Evolutionary conservation across 2,797 vertebrate species (phyloP).

Genomic region (Phalanger gymnotis): DNA sequence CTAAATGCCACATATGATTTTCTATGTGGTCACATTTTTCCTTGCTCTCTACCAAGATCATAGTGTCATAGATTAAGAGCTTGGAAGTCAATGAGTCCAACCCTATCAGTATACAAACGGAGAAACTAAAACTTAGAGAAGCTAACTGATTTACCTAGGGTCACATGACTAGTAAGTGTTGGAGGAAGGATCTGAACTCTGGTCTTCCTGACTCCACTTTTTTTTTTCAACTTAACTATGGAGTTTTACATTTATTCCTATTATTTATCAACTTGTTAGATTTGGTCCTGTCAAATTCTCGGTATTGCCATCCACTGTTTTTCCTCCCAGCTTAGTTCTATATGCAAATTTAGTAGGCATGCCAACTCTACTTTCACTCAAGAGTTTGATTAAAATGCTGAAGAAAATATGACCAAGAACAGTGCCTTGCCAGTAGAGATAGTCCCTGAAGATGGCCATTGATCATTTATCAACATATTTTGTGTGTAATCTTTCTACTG

Average conservation of each 20-base stretch:
- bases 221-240: background rate
- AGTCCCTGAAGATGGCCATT: background rate
- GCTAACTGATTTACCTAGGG: background rate
- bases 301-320: background rate
- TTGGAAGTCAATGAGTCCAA: background rate
- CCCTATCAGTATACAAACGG: background rate
- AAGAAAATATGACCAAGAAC: background rate
- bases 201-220: rapidly evolving
- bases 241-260: background rate
- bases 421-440: background rate
- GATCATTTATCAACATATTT: background rate
- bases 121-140: background rate
- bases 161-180: background rate
- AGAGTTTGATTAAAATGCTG: background rate
- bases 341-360: background rate
- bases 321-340: background rate
- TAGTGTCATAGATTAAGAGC: background rate
- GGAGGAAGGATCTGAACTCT: background rate
- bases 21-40: background rate
- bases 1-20: background rate
- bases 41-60: background rate
- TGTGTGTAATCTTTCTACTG: background rate
- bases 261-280: background rate
- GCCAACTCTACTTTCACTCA: background rate
- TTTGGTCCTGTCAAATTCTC: background rate